Percentiles rank a stretch among this genome's conserved stretches.
These are phyloP conservation scores for Byasa hedistus DNA, from an alignment of 2,888 invertebrate genomes.

Conservation along the genomic window DNA sequence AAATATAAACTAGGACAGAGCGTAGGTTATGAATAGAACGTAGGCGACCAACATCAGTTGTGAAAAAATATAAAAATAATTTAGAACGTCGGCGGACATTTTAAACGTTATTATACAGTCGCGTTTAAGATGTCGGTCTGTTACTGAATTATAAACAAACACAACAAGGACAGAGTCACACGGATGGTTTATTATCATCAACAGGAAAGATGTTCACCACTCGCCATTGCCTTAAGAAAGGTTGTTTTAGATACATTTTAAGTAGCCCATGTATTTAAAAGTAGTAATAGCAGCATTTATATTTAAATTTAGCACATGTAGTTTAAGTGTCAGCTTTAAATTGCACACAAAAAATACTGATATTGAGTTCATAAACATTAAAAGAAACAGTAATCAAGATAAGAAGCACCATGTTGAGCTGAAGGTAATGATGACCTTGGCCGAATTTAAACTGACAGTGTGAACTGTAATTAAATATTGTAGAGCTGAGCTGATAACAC, in stretches of 20 bases:
- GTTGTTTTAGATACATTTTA: background rate
- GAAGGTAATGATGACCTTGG: constrained; percentile 20
- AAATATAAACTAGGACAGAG: background rate
- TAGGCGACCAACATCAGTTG: background rate
- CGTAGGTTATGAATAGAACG: background rate
- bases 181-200: too few relatives aligned
- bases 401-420: background rate
- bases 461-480: constrained; percentile 12
- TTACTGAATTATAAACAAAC: constrained; percentile 13
- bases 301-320: background rate
- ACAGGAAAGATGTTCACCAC: too few relatives aligned
- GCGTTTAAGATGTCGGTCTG: background rate
- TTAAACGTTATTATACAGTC: background rate
- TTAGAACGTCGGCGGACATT: background rate
- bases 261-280: background rate
- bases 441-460: constrained; percentile 11
- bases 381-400: background rate
- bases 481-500: too few relatives aligned
- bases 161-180: background rate
- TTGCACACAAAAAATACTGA: background rate
- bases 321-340: background rate
- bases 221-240: background rate
- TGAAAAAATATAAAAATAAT: constrained; percentile 15
- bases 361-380: background rate
- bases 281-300: background rate